phyloP scores from a whole-genome alignment of 2,113 vertebrate genomes.

The Thalassoma bifasciatum region DNA sequence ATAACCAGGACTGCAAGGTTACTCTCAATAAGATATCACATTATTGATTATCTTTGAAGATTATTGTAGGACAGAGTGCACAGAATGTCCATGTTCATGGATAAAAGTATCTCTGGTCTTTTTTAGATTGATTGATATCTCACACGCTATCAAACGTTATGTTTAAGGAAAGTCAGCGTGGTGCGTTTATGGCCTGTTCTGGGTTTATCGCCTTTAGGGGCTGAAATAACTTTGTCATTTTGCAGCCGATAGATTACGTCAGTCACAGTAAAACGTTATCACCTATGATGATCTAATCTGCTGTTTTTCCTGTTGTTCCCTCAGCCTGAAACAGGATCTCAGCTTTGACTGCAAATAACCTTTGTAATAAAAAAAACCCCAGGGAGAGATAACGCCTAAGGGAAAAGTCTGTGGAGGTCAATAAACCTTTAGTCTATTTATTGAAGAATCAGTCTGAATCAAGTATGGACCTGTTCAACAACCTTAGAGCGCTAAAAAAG shows the following conservation, averaged over 20 bases:
- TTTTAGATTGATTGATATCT: background rate
- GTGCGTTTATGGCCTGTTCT: background rate
- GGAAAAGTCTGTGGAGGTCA: background rate
- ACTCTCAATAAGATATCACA: background rate
- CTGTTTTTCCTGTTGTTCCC: background rate
- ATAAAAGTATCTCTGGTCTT: background rate
- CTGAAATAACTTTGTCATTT: background rate
- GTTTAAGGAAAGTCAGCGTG: too few species aligned
- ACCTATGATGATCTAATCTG: background rate
- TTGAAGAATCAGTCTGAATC: too few species aligned
- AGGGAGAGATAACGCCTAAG: background rate
- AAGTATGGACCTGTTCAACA: too few species aligned
- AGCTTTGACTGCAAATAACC: background rate
- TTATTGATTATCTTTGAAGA: slow-evolving; percentile 25
- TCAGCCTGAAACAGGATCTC: background rate
- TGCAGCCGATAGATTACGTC: background rate
- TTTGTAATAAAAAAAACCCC: background rate
- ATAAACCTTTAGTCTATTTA: too few species aligned
- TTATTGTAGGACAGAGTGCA: slow-evolving; percentile 2
- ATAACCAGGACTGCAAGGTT: slow-evolving; percentile 37
- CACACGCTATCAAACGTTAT: background rate
- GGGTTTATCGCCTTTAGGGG: background rate
- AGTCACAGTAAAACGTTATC: background rate
- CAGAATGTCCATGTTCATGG: background rate
- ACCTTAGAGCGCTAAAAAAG: too few species aligned